Evolutionary conservation across 1,140 invertebrate genomes (phyloP), one percentile per base, ranked within the genome.

Genomic region (Dreissena polymorpha): DNA sequence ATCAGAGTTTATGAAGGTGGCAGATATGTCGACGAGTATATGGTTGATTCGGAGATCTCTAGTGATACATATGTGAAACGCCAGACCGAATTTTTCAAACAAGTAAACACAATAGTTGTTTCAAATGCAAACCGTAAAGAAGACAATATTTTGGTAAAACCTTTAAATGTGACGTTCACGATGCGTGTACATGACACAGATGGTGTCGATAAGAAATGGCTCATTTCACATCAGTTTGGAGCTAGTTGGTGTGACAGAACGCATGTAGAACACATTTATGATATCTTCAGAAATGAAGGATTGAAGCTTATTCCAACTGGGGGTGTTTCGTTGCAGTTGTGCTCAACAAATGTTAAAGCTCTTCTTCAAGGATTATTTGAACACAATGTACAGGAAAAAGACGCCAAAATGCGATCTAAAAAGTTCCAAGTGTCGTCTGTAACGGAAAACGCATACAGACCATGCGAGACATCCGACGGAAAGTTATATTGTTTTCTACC

Each of bases 191-290:
- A 70, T 21, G 87, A 89, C 49, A 75, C 60, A 12, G 57, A n/a
- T 8, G 55, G 71, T 10, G 29, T 63, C 12, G 51, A 71, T 27
- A 64, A 82, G 70, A 16, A 64, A 18, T 90, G 89, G 89, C 72
- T 89, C n/a, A 70, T 89, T 74, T 72, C 85, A 0, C 86, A 89
- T 49, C 70, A 79, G 29, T 77, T 88, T 79, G 74, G 90, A 87
- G 16, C 89, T 90, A 39, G 39, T 39, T 39, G 39, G 39, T 39
- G 39, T 39, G 39, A 39, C 39, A 39, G 39, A 39, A 39, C 39
- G 39, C 39, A 39, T 39, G 39, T 39, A 39, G 3, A 39, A 39
- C 39, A 39, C 39, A 39, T 39, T 39, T 39, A 39, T 39, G 39
- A 39, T 39, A 39, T 39, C 39, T 39, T 39, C 39, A 39, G 39